These are phyloP conservation scores for Cnemophilus loriae DNA, from an alignment of 2,113 vertebrate genomes.

Conservation along the genomic window DNA sequence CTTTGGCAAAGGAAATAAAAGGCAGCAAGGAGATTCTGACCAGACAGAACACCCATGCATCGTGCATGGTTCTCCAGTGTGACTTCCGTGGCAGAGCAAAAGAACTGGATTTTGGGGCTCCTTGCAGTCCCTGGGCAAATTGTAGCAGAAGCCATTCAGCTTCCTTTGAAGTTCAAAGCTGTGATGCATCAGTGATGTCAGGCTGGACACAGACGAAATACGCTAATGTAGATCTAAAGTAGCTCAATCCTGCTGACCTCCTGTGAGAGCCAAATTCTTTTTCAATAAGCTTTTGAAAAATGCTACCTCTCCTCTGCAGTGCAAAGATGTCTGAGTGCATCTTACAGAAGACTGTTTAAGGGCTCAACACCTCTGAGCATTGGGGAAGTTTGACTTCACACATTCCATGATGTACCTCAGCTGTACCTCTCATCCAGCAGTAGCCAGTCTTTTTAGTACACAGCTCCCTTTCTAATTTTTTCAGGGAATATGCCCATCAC, in stretches of 20 bases:
- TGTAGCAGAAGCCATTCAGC: background rate
- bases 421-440: background rate
- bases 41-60: background rate
- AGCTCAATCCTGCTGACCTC: background rate
- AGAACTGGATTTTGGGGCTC: background rate
- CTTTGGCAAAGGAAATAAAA: background rate
- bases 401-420: background rate
- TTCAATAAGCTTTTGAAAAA: background rate
- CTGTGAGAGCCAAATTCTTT: background rate
- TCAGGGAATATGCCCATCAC: background rate
- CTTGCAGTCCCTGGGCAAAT: background rate
- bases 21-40: background rate
- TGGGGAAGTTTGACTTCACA: background rate
- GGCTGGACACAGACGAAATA: background rate
- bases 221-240: background rate
- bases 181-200: background rate
- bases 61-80: rapidly evolving
- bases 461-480: background rate
- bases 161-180: background rate
- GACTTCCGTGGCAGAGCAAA: background rate
- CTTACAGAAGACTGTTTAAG: background rate
- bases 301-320: background rate
- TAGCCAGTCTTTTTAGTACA: background rate
- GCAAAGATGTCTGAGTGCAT: background rate
- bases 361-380: background rate